phyloP scores from a whole-genome alignment of 2,888 invertebrate genomes.

The Hirtodrosophila trivittata region DNA sequence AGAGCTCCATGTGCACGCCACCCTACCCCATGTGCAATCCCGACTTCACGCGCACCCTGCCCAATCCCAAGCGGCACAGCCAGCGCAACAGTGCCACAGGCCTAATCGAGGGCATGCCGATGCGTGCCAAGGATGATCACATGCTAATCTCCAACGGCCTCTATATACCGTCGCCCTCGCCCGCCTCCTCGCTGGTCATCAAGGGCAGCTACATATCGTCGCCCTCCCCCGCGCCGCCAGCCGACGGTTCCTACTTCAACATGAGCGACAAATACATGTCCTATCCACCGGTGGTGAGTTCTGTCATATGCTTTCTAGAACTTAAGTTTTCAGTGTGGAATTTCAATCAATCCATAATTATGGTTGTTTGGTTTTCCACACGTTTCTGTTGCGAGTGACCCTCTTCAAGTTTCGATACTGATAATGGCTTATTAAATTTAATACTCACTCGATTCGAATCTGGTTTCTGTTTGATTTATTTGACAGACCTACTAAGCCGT shows the following conservation, averaged over 20 bases:
- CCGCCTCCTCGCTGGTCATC: conserved; percentile 82
- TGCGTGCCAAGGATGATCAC: conserved; percentile 82
- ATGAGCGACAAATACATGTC: conserved; percentile 83
- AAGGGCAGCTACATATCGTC: conserved; percentile 83
- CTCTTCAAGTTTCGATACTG: conserved; percentile 13
- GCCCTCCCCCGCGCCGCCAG: conserved; percentile 82
- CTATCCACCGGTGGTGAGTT: conserved; percentile 82
- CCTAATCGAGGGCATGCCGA: conserved; percentile 66
- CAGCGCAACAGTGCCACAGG: conserved; percentile 77
- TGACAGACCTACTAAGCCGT: conserved; percentile 65
- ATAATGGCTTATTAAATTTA: conserved; percentile 39
- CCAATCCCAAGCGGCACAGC: conserved; percentile 81
- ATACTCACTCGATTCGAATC: conserved; percentile 5
- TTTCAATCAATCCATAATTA: no score
- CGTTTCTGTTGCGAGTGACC: no score
- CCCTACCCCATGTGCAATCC: conserved; percentile 81
- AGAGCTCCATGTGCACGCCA: conserved; percentile 82
- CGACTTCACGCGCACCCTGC: conserved; percentile 82
- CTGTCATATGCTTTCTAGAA: no score
- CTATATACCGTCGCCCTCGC: conserved; percentile 82
- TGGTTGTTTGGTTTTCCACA: no score
- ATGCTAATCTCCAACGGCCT: conserved; percentile 82
- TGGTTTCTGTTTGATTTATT: conserved; percentile 15
- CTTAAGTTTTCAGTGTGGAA: no score
- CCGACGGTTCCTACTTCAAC: conserved; percentile 82